These are phyloP conservation scores for Panthera leo DNA, from an alignment of 2,113 vertebrate genomes.

Conservation along the genomic window DNA sequence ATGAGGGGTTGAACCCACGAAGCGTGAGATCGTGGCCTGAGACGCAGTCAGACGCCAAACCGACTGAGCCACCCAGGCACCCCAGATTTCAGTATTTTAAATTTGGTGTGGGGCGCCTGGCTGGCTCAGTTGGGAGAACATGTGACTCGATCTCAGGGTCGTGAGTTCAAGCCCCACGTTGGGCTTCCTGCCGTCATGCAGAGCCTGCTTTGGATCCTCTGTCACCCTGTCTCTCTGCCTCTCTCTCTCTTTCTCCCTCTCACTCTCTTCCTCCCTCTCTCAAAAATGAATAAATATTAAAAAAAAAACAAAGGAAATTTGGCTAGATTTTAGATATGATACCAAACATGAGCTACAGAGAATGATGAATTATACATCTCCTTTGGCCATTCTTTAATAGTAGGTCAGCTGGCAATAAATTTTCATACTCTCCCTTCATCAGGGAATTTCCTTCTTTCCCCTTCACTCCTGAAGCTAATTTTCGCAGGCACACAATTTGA, in stretches of 20 bases:
- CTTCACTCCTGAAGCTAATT: background rate
- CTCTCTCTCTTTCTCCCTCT: no score
- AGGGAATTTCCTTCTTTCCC: background rate
- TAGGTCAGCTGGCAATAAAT: background rate
- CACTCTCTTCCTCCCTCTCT: background rate
- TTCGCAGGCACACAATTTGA: background rate
- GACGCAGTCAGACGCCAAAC: no score
- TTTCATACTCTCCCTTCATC: background rate
- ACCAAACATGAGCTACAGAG: background rate
- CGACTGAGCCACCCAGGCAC: no score
- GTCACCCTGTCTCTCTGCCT: no score
- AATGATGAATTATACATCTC: background rate
- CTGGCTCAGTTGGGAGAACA: background rate
- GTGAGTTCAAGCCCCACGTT: background rate
- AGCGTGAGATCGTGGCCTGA: no score
- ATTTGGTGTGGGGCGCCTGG: background rate
- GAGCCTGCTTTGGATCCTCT: no score
- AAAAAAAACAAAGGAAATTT: background rate
- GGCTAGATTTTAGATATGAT: background rate
- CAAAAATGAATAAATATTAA: no score
- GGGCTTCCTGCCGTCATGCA: no score
- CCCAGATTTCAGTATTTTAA: background rate
- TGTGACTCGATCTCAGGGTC: background rate
- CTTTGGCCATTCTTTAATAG: background rate
- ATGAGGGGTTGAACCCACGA: no score